phyloP scores from a whole-genome alignment of 1,140 invertebrate genomes.

The Calosoma granatense region DNA sequence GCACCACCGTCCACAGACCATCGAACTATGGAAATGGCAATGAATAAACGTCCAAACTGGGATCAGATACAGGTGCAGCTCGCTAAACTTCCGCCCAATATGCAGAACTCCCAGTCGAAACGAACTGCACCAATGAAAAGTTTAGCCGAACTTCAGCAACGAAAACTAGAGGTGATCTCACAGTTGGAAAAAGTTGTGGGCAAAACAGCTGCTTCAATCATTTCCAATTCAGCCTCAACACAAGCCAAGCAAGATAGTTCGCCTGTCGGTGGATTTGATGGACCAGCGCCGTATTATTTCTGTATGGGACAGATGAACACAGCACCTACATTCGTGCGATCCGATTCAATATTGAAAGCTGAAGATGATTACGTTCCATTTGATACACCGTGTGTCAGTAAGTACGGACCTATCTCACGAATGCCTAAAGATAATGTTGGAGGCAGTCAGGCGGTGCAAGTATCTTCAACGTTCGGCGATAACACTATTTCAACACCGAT shows the following conservation, averaged over 20 bases:
- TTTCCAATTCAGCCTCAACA: slow-evolving; percentile 30
- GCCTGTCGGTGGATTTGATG: slow-evolving; percentile 36
- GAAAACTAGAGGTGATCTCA: slow-evolving; percentile 54
- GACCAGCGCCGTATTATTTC: slow-evolving; percentile 31
- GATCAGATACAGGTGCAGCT: slow-evolving; percentile 11
- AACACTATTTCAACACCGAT: slow-evolving; percentile 31
- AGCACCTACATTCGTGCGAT: slow-evolving; percentile 46
- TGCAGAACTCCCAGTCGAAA: slow-evolving; percentile 3
- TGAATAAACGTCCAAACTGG: slow-evolving; percentile 20
- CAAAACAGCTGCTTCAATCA: slow-evolving; percentile 39
- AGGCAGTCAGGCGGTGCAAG: slow-evolving; percentile 20
- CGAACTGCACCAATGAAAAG: slow-evolving; percentile 34
- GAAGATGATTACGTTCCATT: slow-evolving; percentile 68
- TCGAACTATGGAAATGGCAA: slow-evolving; percentile 22
- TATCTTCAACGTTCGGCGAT: slow-evolving; percentile 25
- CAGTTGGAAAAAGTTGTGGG: slow-evolving; percentile 55
- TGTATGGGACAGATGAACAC: slow-evolving; percentile 31
- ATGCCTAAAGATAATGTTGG: slow-evolving; percentile 40
- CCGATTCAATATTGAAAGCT: slow-evolving; percentile 53
- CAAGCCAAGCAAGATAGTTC: slow-evolving; percentile 32
- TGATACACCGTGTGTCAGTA: slow-evolving; percentile 58
- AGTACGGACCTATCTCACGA: slow-evolving; percentile 73
- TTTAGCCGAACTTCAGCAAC: slow-evolving; percentile 49
- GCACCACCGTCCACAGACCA: slow-evolving; percentile 20
- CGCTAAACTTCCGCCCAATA: neutral